A percentile compares a stretch with the other conserved stretches of the same genome.
Evolutionary conservation across 2,888 invertebrate species (phyloP).

Genomic region (Eristalis intricaria): DNA sequence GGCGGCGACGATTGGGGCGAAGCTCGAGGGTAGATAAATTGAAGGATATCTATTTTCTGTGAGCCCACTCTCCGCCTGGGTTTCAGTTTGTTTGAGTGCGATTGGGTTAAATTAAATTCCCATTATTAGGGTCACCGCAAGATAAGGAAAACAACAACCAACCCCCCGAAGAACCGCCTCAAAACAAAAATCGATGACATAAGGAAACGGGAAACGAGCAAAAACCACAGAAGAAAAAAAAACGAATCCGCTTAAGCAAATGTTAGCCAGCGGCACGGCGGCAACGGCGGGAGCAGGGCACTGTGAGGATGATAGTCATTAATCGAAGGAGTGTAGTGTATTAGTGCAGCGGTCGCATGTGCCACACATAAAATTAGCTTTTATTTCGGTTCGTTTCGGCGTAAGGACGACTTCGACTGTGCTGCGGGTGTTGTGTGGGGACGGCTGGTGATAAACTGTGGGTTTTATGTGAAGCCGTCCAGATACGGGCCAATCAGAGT

Average conservation of each 20-base stretch:
- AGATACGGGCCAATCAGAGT: slow-evolving; percentile 30
- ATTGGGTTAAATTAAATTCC: slow-evolving; percentile 64
- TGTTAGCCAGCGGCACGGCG: not conserved
- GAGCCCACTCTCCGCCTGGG: not conserved
- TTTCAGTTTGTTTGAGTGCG: slow-evolving; percentile 17
- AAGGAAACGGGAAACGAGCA: not conserved
- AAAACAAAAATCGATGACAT: slow-evolving; percentile 50
- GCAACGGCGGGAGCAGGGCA: not conserved
- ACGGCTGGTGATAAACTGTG: slow-evolving; percentile 46
- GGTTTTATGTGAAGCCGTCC: slow-evolving; percentile 47
- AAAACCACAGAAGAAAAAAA: slow-evolving; percentile 1
- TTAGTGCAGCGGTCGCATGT: slow-evolving; percentile 55
- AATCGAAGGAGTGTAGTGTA: slow-evolving; percentile 10
- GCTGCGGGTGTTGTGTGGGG: not conserved
- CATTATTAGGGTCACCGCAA: slow-evolving; percentile 66
- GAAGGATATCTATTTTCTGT: slow-evolving; percentile 53
- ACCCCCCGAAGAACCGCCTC: not conserved
- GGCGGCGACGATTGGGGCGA: not conserved
- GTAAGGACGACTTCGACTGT: not conserved
- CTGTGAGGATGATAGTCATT: slow-evolving; percentile 9
- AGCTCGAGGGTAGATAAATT: slow-evolving; percentile 47
- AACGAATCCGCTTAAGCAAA: slow-evolving; percentile 34
- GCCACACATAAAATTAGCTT: slow-evolving; percentile 55
- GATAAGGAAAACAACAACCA: slow-evolving; percentile 16
- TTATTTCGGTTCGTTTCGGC: not conserved